A percentile compares a stretch with the other conserved stretches of the same genome.
Conservation (phyloP, 2,113 vertebrate genomes). For the Fregata magnificens region DNA sequence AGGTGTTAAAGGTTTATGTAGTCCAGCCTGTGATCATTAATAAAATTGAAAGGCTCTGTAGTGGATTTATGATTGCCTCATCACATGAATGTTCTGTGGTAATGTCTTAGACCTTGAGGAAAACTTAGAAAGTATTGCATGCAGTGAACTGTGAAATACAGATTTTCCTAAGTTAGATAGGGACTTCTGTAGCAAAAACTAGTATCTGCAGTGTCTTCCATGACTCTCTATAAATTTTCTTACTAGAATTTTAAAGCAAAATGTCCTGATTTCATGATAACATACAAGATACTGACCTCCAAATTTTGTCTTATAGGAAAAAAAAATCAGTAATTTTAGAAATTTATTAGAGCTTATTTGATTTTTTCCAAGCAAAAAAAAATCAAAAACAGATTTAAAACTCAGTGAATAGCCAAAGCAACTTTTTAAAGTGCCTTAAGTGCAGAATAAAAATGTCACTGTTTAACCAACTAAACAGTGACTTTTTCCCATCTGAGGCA, state of each 20-base stretch:
- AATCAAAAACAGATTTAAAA: not conserved
- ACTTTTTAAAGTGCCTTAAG: not conserved
- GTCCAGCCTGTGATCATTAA: not conserved
- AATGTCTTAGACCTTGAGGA: fast-evolving
- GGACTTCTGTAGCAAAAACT: not conserved
- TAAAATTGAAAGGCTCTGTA: not conserved
- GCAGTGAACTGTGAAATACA: not conserved
- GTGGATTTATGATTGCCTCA: not conserved
- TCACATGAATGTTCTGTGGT: not conserved
- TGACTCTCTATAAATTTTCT: not conserved
- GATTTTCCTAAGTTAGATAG: not conserved
- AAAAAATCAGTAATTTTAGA: not conserved
- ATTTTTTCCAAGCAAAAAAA: not conserved
- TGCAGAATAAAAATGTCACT: not conserved
- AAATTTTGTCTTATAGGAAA: not conserved
- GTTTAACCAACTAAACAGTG: not conserved
- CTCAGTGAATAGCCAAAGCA: not conserved
- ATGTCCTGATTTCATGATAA: not conserved
- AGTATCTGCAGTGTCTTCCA: not conserved
- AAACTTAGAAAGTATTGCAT: not conserved
- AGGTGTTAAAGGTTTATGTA: not conserved
- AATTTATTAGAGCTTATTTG: not conserved
- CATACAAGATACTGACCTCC: not conserved
- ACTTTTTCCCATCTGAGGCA: not conserved
- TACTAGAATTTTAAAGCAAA: not conserved